phyloP scores from a whole-genome alignment of 2,888 invertebrate species.

The Drosophila atripex region DNA sequence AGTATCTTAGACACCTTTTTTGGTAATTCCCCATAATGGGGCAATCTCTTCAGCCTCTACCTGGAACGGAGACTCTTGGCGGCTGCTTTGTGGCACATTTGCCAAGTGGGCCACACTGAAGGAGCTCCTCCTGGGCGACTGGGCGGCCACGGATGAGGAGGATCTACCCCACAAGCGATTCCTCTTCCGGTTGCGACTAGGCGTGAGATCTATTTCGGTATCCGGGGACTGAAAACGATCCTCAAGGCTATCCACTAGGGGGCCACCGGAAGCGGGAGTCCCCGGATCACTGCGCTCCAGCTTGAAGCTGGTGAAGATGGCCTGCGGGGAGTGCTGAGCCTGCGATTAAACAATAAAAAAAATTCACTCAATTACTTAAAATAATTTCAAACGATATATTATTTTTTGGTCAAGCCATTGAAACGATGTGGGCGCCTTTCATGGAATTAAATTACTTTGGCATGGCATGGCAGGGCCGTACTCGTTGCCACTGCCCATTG shows the following conservation, averaged over 20 bases:
- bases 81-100: slow-evolving; percentile 11
- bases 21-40: background rate
- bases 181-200: slow-evolving; percentile 57
- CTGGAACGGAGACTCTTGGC: slow-evolving; percentile 13
- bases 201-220: slow-evolving; percentile 63
- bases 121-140: background rate
- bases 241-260: background rate
- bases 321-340: slow-evolving; percentile 90
- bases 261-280: background rate
- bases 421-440: slow-evolving; percentile 33
- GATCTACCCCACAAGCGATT: slow-evolving; percentile 51
- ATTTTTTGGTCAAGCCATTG: slow-evolving; percentile 8
- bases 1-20: background rate
- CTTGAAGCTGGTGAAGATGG: slow-evolving; percentile 96
- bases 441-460: slow-evolving; percentile 53
- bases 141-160: background rate
- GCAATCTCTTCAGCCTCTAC: slow-evolving; percentile 2
- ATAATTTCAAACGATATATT: background rate
- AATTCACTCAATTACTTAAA: background rate
- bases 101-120: background rate
- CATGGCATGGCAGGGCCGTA: slow-evolving; percentile 18
- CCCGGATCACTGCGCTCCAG: slow-evolving; percentile 87
- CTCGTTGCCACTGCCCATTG: slow-evolving; percentile 45
- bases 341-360: slow-evolving; percentile 65
- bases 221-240: slow-evolving; percentile 4